Evolutionary conservation across 64 coral and sea anemone genomes (phyloP), one percentile per base, ranked within the genome.

Genomic region (Montipora efflorescens): DNA sequence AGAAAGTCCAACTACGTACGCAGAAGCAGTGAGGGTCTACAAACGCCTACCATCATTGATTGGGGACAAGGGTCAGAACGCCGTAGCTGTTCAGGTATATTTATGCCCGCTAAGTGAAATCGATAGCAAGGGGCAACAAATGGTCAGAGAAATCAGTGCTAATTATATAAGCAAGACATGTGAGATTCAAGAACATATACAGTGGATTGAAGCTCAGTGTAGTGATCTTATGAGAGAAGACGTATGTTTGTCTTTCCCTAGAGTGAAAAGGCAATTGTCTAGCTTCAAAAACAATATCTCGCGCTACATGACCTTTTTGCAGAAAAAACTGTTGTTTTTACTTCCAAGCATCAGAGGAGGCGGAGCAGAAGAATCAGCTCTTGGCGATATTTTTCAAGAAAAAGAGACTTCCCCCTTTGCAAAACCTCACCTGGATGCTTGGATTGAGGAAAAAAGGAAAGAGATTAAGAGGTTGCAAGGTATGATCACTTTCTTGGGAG

Each of bases 371-470:
- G 84, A 93, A 22, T 59, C 75, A 47, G 74, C 18, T 12, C 76
- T 93, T 22, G 59, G 43, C 21, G 47, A 88, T 57, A 20, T 72
- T 9, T 80, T 93, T 14, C 6, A 78, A 49, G 69, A 86, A 46
- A 93, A 93, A n/a, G 91, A 93, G 68, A 2, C 7, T 20, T 93
- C 91, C 8, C 82, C 82, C 4, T 93, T 93, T 8, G 50, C 91
- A 77, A 70, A 16, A 75, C n/a, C 21, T 4, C 45, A 20, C 18
- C 45, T 93, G 8, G 67, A 87, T 19, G 22, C 48, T 19, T 93
- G 91, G 91, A 75, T 93, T 0, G 28, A 87, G 57, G 72, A 13
- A 46, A 93, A 87, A 62, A 48, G 74, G 72, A 64, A 20, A 46
- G 91, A 93, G 19, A 19, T 93, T 2, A 93, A 93, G 58, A 67